Conservation (phyloP, 1,140 invertebrate species). For the Psilanteris sp. region DNA sequence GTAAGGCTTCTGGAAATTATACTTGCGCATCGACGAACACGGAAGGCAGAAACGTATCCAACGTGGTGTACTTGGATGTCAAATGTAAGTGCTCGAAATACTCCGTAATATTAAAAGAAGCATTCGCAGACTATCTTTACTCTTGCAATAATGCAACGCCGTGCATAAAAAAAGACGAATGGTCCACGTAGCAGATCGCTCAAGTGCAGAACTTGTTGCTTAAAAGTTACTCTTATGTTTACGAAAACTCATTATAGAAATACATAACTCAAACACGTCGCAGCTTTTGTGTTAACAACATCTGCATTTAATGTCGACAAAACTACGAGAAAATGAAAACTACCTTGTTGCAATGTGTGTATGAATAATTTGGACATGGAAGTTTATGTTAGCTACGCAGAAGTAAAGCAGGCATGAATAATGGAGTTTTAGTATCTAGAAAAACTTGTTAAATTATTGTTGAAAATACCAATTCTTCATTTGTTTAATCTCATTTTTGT, state of each 20-base stretch:
- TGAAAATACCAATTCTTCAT: constrained; percentile 24
- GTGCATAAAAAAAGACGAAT: background rate
- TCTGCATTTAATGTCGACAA: constrained; percentile 55
- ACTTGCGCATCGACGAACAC: constrained; percentile 82
- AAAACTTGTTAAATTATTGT: constrained; percentile 43
- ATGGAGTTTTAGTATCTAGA: constrained; percentile 16
- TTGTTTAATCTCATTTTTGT: constrained; percentile 31
- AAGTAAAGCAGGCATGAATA: constrained; percentile 51
- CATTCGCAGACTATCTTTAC: background rate
- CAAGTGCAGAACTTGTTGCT: constrained; percentile 46
- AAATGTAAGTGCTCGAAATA: constrained; percentile 81
- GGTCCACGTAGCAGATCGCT: constrained; percentile 5
- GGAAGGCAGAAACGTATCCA: constrained; percentile 82
- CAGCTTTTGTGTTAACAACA: constrained; percentile 45
- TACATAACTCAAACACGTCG: constrained; percentile 45
- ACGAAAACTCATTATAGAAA: constrained; percentile 54
- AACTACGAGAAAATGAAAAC: constrained; percentile 59
- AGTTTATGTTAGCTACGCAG: constrained; percentile 38
- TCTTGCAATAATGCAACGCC: background rate
- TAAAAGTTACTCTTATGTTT: constrained; percentile 37
- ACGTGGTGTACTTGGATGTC: constrained; percentile 80
- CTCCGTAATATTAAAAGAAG: constrained; percentile 20
- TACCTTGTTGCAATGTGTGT: constrained; percentile 51
- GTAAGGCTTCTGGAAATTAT: constrained; percentile 81
- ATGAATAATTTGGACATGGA: constrained; percentile 52